These are phyloP conservation scores for Thripadectes ignobilis DNA, from an alignment of 2,797 vertebrate species.

Conservation along the genomic window DNA sequence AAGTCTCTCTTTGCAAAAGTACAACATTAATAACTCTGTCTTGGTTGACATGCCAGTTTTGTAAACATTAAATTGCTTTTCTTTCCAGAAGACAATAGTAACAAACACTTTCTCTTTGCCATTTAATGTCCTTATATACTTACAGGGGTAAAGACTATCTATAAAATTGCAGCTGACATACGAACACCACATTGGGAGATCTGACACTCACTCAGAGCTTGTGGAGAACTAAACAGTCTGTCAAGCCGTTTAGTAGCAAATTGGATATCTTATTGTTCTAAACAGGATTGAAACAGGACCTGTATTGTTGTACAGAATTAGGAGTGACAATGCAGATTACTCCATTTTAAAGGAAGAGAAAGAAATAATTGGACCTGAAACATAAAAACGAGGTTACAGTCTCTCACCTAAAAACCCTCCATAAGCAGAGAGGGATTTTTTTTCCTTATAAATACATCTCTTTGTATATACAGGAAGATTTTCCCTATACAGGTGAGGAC, in stretches of 20 bases:
- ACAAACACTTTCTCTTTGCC: slow-evolving; percentile 36
- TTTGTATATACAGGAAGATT: background rate
- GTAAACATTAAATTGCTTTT: slow-evolving; percentile 12
- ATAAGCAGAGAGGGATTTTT: background rate
- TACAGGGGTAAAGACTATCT: slow-evolving; percentile 26
- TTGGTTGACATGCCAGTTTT: background rate
- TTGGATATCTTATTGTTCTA: slow-evolving; percentile 47
- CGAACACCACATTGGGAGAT: background rate
- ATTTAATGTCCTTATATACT: slow-evolving; percentile 45
- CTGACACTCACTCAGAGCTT: background rate
- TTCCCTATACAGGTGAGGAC: background rate
- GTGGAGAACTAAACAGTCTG: slow-evolving; percentile 37
- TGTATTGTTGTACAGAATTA: slow-evolving; percentile 44
- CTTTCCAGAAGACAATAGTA: slow-evolving; percentile 16
- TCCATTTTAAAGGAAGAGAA: background rate
- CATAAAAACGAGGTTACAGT: background rate
- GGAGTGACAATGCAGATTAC: slow-evolving; percentile 44
- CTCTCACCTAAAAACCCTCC: background rate
- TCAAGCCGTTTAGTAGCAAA: slow-evolving; percentile 53
- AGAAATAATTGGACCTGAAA: slow-evolving; percentile 5
- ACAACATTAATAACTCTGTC: slow-evolving; percentile 35
- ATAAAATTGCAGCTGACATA: slow-evolving; percentile 46
- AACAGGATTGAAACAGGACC: slow-evolving; percentile 40
- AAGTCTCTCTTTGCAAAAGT: slow-evolving; percentile 6
- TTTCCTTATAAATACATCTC: background rate